phyloP scores from a whole-genome alignment of 2,797 vertebrate species.

The Eospalax fontanierii region DNA sequence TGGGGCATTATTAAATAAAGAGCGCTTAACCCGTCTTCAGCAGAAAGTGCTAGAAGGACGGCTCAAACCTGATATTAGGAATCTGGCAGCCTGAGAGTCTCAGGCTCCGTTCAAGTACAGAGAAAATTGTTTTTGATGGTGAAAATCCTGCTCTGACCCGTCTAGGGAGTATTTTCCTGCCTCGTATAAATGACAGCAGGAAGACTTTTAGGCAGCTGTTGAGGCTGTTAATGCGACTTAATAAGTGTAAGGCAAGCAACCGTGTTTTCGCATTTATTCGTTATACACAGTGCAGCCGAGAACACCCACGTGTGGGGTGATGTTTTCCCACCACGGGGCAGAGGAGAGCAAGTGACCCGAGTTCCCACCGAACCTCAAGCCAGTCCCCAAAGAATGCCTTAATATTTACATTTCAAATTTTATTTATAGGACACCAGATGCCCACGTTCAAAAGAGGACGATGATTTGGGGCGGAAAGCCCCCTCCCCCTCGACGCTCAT shows the following conservation, averaged over 20 bases:
- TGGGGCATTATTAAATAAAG: conserved; percentile 73
- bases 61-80: conserved; percentile 13
- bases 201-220: background rate
- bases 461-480: conserved; percentile 78
- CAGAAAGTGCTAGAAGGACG: conserved; percentile 25
- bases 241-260: background rate
- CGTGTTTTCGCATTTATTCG: background rate
- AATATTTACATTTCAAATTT: conserved; percentile 88
- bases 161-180: background rate
- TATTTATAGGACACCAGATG: conserved; percentile 87
- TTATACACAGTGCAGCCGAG: background rate
- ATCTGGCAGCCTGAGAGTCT: background rate
- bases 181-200: conserved; percentile 15
- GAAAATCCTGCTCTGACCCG: background rate
- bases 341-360: background rate
- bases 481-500: conserved; percentile 75
- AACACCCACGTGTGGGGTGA: background rate
- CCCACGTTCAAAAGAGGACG: conserved; percentile 84
- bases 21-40: conserved; percentile 13
- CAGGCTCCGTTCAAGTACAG: fast-evolving
- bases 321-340: background rate
- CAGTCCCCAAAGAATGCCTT: conserved; percentile 70
- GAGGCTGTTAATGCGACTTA: background rate
- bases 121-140: fast-evolving
- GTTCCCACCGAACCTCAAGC: conserved; percentile 18